phyloP scores from a whole-genome alignment of 1,140 invertebrate genomes.

The Sinonovacula constricta region DNA sequence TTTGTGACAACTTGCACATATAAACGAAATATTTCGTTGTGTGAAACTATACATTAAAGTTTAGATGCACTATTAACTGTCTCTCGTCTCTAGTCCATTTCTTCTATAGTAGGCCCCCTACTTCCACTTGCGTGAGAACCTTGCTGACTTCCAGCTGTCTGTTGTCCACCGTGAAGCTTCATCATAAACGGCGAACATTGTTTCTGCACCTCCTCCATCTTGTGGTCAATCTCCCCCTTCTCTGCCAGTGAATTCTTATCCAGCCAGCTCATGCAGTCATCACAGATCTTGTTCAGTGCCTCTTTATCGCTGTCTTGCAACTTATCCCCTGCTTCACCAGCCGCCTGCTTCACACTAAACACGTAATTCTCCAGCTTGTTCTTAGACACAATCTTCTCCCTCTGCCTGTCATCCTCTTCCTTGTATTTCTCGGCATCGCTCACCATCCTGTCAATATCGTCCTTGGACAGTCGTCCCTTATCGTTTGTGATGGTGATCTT shows the following conservation, averaged over 20 bases:
- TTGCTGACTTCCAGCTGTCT: neutral
- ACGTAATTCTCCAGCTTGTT: conserved; percentile 88
- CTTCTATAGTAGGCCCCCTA: neutral
- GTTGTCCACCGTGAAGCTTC: conserved; percentile 74
- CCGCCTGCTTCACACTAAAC: conserved; percentile 65
- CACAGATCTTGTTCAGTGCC: conserved; percentile 91
- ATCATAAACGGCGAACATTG: too few species aligned
- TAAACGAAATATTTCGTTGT: too few species aligned
- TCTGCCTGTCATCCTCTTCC: conserved; percentile 77
- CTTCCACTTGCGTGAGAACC: neutral
- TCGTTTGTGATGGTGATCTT: conserved; percentile 83
- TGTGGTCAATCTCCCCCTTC: conserved; percentile 73
- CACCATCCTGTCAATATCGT: too few species aligned
- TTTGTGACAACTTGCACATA: too few species aligned
- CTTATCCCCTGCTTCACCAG: too few species aligned
- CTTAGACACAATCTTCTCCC: conserved; percentile 68
- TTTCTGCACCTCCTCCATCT: conserved; percentile 70
- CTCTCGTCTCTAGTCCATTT: conserved; percentile 28
- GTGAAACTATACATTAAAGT: too few species aligned
- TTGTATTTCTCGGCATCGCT: conserved; percentile 82
- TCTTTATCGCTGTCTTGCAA: conserved; percentile 85
- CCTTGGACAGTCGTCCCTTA: conserved; percentile 81
- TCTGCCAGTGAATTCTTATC: conserved; percentile 88
- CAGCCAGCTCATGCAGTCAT: conserved; percentile 95
- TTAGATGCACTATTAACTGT: too few species aligned